These are phyloP conservation scores for Oenanthe melanoleuca DNA, from an alignment of 2,113 vertebrate genomes.

Conservation along the genomic window DNA sequence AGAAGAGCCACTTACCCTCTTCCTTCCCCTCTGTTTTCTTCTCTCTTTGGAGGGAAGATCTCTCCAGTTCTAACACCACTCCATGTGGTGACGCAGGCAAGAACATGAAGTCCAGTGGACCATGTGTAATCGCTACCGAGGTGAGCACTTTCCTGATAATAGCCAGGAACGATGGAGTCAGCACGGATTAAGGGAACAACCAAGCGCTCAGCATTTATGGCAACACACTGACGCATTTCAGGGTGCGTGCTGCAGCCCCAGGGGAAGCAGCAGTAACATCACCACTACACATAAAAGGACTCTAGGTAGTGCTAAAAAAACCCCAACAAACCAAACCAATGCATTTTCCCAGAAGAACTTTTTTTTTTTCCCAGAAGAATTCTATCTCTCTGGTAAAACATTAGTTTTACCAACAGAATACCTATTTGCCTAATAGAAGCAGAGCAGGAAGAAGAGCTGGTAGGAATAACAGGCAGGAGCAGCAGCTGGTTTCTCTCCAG, in stretches of 20 bases:
- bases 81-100: neutral
- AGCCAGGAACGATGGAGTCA: neutral
- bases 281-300: neutral
- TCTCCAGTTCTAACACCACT: neutral
- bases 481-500: neutral
- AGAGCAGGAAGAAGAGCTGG: neutral
- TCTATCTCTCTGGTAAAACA: neutral
- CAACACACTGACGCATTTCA: neutral
- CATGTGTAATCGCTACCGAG: neutral
- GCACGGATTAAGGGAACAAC: conserved; percentile 32
- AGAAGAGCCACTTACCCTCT: neutral
- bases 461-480: neutral
- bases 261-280: neutral
- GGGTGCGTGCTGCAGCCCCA: neutral
- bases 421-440: neutral
- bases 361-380: neutral
- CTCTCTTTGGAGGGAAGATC: neutral
- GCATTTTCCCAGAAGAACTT: neutral
- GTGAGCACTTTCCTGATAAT: conserved; percentile 32
- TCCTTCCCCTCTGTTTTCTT: neutral
- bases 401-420: neutral
- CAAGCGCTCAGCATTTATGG: neutral
- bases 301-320: neutral
- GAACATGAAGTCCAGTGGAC: neutral
- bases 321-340: neutral